phyloP scores from a whole-genome alignment of 1,140 invertebrate genomes.

The Antheraea mylitta region DNA sequence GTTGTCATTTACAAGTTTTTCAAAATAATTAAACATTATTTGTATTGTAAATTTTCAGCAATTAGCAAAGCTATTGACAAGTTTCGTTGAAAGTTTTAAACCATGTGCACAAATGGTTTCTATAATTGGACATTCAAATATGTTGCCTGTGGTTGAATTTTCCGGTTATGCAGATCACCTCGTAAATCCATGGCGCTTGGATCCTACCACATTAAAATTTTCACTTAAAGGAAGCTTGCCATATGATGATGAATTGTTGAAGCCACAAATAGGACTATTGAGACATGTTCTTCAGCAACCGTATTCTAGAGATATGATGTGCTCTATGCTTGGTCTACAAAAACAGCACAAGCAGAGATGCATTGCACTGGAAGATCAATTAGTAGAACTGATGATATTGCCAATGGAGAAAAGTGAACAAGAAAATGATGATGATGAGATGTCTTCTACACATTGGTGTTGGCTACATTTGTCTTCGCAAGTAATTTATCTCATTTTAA shows the following conservation, averaged over 20 bases:
- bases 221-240: conserved; percentile 94
- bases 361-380: conserved; percentile 93
- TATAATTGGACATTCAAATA: conserved; percentile 92
- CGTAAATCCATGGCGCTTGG: conserved; percentile 95
- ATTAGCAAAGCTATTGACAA: conserved; percentile 90
- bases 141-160: conserved; percentile 94
- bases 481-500: conserved; percentile 97
- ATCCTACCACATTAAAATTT: conserved; percentile 92
- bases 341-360: conserved; percentile 96
- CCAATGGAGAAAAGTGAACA: conserved; percentile 95
- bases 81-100: conserved; percentile 95
- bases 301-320: conserved; percentile 97
- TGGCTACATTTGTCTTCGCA: conserved; percentile 97
- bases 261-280: conserved; percentile 93
- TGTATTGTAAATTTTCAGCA: conserved; percentile 80
- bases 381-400: conserved; percentile 94
- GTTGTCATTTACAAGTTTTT: not conserved
- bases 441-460: conserved; percentile 88
- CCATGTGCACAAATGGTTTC: conserved; percentile 97
- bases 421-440: conserved; percentile 82
- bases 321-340: conserved; percentile 94
- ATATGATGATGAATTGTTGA: conserved; percentile 92
- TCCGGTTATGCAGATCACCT: conserved; percentile 93
- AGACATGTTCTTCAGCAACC: conserved; percentile 96
- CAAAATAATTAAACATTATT: not conserved